Conservation (phyloP, 2,113 vertebrate genomes). For the Poecilia latipinna region DNA sequence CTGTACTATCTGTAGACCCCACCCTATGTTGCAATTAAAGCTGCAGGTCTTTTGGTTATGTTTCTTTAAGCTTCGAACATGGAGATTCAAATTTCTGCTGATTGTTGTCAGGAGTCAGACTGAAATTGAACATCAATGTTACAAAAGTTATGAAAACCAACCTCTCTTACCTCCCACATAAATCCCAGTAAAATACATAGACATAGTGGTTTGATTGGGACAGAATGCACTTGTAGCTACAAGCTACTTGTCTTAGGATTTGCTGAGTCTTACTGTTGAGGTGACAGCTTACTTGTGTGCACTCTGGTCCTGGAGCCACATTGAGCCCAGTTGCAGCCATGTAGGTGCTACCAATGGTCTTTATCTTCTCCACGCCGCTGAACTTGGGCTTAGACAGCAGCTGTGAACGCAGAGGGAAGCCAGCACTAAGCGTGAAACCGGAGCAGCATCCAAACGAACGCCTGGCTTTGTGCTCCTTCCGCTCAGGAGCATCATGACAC, state of each 20-base stretch:
- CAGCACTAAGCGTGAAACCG: not conserved
- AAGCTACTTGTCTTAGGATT: too few species aligned
- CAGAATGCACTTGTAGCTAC: too few species aligned
- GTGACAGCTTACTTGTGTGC: slow-evolving; percentile 82
- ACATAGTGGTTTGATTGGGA: too few species aligned
- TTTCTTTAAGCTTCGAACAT: too few species aligned
- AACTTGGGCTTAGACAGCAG: slow-evolving; percentile 96
- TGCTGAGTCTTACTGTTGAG: not conserved
- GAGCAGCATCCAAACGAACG: not conserved
- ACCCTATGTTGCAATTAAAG: too few species aligned
- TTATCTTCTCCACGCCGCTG: slow-evolving; percentile 98
- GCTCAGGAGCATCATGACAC: slow-evolving; percentile 4
- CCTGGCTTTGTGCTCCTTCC: not conserved
- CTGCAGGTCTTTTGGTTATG: too few species aligned
- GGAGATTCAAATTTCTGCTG: too few species aligned
- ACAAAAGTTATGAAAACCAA: too few species aligned
- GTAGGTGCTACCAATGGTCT: slow-evolving; percentile 99
- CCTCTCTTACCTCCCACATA: not conserved
- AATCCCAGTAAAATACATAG: not conserved
- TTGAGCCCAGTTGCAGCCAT: slow-evolving; percentile 98
- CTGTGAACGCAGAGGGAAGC: slow-evolving; percentile 67
- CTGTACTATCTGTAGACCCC: too few species aligned
- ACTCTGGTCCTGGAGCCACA: slow-evolving; percentile 89
- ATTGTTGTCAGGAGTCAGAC: too few species aligned
- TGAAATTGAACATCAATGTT: not conserved